Base-by-base conservation (phyloP, 2,888 invertebrate species). In the Drosophila neoperkinsi region DNA sequence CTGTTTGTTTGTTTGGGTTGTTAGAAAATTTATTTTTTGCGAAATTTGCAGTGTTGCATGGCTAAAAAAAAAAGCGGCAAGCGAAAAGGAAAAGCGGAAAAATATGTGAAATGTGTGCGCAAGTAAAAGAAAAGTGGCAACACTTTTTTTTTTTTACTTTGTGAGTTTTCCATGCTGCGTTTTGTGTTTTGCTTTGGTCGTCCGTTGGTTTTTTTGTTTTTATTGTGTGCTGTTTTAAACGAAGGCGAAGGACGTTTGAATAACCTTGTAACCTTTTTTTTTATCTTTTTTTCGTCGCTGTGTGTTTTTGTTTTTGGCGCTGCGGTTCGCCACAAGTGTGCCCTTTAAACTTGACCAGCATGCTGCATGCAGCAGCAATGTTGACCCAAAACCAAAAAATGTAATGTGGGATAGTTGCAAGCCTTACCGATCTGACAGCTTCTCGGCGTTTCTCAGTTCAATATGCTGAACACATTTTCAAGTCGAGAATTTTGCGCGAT, bases 261-360 rank as follows among this genome's bases (percentile, higher is more conserved):
- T 91, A 92, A 92, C 91, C 91, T 92, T 91, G 92, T 90, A 91
- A 91, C 90, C 91, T 86, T 90, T 91, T 90, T 46, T 33, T 13
- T 1, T n/a, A n/a, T 21, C 7, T 46, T 84, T 76, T 64, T 36
- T 62, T 51, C 59, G 56, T 51, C 59, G 53, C 60, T 60, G 43
- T 56, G 31, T 69, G 41, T 74, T 70, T 60, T 64, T 60, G 55
- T 63, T 73, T 70, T 71, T 63, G 67, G 30, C n/a, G 36, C 67
- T 81, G 88, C 71, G 83, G 89, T 71, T 58, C 57, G 71, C 74
- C 71, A 70, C 81, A 82, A 82, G 71, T 78, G 75, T 74, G 83
- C 73, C 71, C 84, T 84, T 88, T 84, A 86, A 88, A 77, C 74
- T 74, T 68, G 65, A 62, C 64, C 60, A 61, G 36, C 28, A 25